Evolutionary conservation across 2,888 invertebrate species (phyloP).

Genomic region (Chrysodeixis includens): DNA sequence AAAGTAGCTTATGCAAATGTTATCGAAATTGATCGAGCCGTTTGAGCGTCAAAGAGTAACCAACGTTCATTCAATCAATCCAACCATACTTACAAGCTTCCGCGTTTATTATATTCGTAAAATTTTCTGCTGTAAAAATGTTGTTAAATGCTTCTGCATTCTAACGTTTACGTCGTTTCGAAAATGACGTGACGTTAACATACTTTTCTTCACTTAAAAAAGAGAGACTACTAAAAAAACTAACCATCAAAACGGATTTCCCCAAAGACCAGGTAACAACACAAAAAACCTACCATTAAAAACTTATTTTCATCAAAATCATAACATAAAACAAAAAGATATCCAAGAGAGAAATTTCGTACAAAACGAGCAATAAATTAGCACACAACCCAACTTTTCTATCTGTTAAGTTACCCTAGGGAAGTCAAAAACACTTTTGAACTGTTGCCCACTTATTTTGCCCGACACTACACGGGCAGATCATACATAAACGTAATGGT

Average conservation of each 20-base stretch:
- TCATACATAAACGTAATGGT: constrained; percentile 35
- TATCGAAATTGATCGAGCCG: too few species aligned
- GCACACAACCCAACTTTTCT: neutral
- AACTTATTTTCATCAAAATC: neutral
- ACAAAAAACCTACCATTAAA: neutral
- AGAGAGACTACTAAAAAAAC: neutral
- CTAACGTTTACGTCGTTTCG: too few species aligned
- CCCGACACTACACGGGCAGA: constrained; percentile 23
- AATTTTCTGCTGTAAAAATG: too few species aligned
- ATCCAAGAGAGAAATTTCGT: neutral
- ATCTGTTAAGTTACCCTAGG: neutral
- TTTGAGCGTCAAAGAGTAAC: too few species aligned
- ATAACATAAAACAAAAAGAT: constrained; percentile 3
- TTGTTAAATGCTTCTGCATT: too few species aligned
- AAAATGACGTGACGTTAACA: neutral
- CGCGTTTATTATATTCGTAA: too few species aligned
- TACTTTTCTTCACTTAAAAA: neutral
- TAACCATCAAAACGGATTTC: neutral
- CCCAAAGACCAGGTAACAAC: neutral
- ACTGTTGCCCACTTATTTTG: constrained; percentile 15
- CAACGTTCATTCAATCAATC: too few species aligned
- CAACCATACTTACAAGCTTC: too few species aligned
- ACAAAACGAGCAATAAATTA: neutral
- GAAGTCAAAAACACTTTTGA: constrained; percentile 2
- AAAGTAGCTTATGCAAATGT: too few species aligned